A percentile compares a stretch with the other conserved stretches of the same genome.
These are phyloP conservation scores for Pipistrellus nathusii DNA, from an alignment of 2,797 vertebrate species.

Conservation along the genomic window DNA sequence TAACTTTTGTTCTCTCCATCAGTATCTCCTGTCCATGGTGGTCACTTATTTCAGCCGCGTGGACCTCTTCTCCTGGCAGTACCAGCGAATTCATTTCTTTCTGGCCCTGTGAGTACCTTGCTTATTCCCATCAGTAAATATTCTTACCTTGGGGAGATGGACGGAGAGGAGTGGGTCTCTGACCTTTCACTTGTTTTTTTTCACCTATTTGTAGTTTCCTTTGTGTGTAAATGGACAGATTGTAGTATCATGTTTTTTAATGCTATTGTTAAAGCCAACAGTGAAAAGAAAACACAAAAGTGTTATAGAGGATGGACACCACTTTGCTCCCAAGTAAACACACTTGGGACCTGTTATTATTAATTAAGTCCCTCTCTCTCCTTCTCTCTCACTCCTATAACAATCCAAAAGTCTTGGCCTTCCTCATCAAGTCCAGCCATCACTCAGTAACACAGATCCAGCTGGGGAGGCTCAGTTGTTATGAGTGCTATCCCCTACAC, in stretches of 20 bases:
- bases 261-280: neutral
- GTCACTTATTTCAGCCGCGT: constrained; percentile 52
- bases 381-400: too few species aligned
- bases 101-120: constrained; percentile 69
- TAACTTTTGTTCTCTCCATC: neutral
- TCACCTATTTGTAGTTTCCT: neutral
- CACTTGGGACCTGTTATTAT: too few species aligned
- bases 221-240: neutral
- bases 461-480: too few species aligned
- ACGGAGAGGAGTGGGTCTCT: too few species aligned
- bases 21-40: constrained; percentile 74
- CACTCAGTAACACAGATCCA: neutral
- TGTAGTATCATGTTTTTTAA: neutral
- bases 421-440: neutral
- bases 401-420: too few species aligned
- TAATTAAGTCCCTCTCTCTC: too few species aligned
- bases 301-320: too few species aligned
- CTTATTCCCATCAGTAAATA: rapidly evolving
- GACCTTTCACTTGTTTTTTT: neutral
- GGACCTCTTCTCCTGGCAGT: constrained; percentile 63
- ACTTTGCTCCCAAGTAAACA: too few species aligned
- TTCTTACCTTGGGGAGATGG: too few species aligned
- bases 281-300: neutral
- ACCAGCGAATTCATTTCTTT: constrained; percentile 66
- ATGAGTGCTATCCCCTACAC: neutral